These are phyloP conservation scores for Caenorhabditis sp. DNA, from an alignment of 2,888 invertebrate species.

Conservation along the genomic window DNA sequence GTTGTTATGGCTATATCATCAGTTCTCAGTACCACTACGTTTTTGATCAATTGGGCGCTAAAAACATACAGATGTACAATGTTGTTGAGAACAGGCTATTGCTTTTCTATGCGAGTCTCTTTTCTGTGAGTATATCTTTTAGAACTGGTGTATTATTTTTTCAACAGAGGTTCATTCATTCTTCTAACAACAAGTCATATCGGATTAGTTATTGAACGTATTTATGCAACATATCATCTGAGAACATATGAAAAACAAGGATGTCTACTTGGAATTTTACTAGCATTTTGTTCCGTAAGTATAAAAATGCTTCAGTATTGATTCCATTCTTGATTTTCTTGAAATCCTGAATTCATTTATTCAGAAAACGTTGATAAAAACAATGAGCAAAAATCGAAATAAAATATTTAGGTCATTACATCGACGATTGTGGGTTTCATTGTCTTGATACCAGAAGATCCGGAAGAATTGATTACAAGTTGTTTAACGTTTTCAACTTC, in stretches of 20 bases:
- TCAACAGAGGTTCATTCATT: background rate
- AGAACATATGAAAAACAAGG: slow-evolving; percentile 28
- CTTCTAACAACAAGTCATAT: slow-evolving; percentile 25
- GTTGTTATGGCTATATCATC: slow-evolving; percentile 18
- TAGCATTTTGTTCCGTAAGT: slow-evolving; percentile 29
- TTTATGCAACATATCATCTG: slow-evolving; percentile 23
- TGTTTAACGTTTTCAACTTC: slow-evolving; percentile 36
- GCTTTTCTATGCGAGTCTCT: slow-evolving; percentile 15
- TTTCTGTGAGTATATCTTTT: slow-evolving; percentile 26
- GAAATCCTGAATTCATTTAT: too few species aligned
- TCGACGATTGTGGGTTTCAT: slow-evolving; percentile 18
- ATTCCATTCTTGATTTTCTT: too few species aligned
- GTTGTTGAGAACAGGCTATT: slow-evolving; percentile 23
- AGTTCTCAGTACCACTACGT: slow-evolving; percentile 15
- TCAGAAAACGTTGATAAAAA: too few species aligned
- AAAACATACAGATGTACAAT: slow-evolving; percentile 28
- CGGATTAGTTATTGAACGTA: slow-evolving; percentile 26
- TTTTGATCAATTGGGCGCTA: slow-evolving; percentile 15
- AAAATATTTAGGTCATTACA: slow-evolving; percentile 17
- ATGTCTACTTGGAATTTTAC: slow-evolving; percentile 14
- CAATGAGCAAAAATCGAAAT: background rate
- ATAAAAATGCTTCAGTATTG: too few species aligned
- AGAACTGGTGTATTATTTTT: background rate
- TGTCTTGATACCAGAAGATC: slow-evolving; percentile 22
- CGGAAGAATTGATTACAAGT: slow-evolving; percentile 33